Percentiles rank a stretch among this genome's conserved stretches.
phyloP scores from a whole-genome alignment of 2,888 invertebrate species.

The Argyra leucocephala region DNA sequence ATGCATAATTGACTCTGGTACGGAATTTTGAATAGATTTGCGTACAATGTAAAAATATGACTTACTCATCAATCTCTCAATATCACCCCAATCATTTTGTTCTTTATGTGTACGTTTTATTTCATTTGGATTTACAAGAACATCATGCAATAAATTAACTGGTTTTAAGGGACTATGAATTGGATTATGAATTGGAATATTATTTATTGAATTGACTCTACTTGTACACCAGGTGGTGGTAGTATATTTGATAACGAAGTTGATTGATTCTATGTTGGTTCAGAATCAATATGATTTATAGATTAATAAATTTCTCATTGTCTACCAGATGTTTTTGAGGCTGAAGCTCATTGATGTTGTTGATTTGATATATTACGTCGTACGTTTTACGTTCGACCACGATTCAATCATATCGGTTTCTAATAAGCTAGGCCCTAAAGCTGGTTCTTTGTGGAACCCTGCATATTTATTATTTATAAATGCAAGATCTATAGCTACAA shows the following conservation, averaged over 20 bases:
- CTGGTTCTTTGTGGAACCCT: conserved; percentile 94
- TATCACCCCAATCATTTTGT: conserved; percentile 92
- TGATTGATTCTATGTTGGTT: conserved; percentile 27
- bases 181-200: conserved; percentile 44
- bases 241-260: conserved; percentile 48
- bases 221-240: conserved; percentile 42
- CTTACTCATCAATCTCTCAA: conserved; percentile 92
- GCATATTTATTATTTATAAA: conserved; percentile 99
- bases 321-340: conserved; percentile 19
- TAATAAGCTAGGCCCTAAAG: conserved; percentile 71
- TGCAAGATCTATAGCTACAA: conserved; percentile 93
- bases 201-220: conserved; percentile 42
- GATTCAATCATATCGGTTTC: conserved; percentile 45
- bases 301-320: conserved; percentile 20
- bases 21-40: conserved; percentile 97
- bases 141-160: conserved; percentile 84
- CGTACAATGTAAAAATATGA: conserved; percentile 98
- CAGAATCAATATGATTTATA: conserved; percentile 5
- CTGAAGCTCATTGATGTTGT: conserved; percentile 22
- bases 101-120: conserved; percentile 83
- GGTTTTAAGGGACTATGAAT: conserved; percentile 67
- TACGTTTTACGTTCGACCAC: conserved; percentile 28
- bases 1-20: conserved; percentile 99
- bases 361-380: conserved; percentile 28
- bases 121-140: conserved; percentile 61